Percentiles rank a stretch among this genome's conserved stretches.
Evolutionary conservation across 2,888 invertebrate genomes (phyloP).

Genomic region (Poecilobothrus nobilitatus): DNA sequence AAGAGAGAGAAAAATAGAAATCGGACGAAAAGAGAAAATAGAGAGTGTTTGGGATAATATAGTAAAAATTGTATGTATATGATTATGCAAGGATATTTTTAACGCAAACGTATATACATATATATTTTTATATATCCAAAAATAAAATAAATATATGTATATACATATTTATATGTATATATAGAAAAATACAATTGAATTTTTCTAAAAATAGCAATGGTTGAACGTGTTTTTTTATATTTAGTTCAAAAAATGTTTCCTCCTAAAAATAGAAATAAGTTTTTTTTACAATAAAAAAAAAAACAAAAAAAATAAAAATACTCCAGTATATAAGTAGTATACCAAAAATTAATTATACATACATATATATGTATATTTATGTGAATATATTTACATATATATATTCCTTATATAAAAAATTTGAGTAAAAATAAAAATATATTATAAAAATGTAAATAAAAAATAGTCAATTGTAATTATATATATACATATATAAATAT

Average conservation of each 20-base stretch:
- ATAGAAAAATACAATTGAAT: background rate
- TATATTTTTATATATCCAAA: background rate
- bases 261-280: background rate
- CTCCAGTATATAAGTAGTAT: background rate
- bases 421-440: too few relatives aligned
- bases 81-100: background rate
- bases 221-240: background rate
- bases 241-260: background rate
- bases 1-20: background rate
- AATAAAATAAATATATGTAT: too few relatives aligned
- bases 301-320: background rate
- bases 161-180: background rate
- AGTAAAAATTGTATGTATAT: too few relatives aligned
- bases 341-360: background rate
- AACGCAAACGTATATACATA: background rate
- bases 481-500: too few relatives aligned
- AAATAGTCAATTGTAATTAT: too few relatives aligned
- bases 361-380: too few relatives aligned
- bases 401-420: too few relatives aligned
- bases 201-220: background rate
- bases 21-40: too few relatives aligned
- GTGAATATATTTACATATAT: too few relatives aligned
- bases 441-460: too few relatives aligned
- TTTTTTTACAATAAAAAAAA: background rate
- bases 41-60: too few relatives aligned